A percentile compares a stretch with the other conserved stretches of the same genome.
phyloP scores from a whole-genome alignment of 2,797 vertebrate species.

The Falco biarmicus region DNA sequence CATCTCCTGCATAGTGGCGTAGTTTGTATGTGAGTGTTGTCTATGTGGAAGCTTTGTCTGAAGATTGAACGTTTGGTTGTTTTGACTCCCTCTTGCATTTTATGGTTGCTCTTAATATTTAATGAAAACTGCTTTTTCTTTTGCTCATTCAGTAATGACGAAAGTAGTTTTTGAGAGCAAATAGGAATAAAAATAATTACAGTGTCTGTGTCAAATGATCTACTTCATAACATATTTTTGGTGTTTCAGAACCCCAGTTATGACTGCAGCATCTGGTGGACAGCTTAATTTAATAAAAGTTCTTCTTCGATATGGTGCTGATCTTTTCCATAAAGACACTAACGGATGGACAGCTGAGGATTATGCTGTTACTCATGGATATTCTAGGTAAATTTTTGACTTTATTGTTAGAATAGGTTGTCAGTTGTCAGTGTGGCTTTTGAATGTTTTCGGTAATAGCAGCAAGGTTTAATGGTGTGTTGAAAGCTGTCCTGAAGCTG shows the following conservation, averaged over 20 bases:
- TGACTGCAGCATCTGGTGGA: slow-evolving; percentile 85
- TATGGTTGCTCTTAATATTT: neutral
- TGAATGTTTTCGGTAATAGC: too few relatives aligned
- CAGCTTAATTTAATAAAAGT: slow-evolving; percentile 81
- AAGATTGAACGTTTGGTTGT: neutral
- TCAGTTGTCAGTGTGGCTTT: too few relatives aligned
- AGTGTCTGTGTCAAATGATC: neutral
- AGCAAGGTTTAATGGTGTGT: too few relatives aligned
- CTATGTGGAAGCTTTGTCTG: neutral
- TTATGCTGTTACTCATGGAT: too few relatives aligned
- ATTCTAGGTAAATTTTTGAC: too few relatives aligned
- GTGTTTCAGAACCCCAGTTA: slow-evolving; percentile 84
- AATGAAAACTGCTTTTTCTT: neutral
- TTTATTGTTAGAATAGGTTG: too few relatives aligned
- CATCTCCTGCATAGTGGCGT: neutral
- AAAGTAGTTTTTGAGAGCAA: neutral
- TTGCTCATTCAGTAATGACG: neutral
- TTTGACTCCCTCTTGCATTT: neutral
- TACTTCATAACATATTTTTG: neutral
- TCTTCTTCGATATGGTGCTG: too few relatives aligned
- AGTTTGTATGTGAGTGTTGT: neutral
- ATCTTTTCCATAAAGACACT: too few relatives aligned
- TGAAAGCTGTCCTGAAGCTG: too few relatives aligned
- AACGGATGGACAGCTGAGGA: too few relatives aligned
- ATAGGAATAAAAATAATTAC: neutral